A percentile compares a stretch with the other conserved stretches of the same genome.
phyloP scores from a whole-genome alignment of 2,797 vertebrate species.

The Oophaga sylvatica region DNA sequence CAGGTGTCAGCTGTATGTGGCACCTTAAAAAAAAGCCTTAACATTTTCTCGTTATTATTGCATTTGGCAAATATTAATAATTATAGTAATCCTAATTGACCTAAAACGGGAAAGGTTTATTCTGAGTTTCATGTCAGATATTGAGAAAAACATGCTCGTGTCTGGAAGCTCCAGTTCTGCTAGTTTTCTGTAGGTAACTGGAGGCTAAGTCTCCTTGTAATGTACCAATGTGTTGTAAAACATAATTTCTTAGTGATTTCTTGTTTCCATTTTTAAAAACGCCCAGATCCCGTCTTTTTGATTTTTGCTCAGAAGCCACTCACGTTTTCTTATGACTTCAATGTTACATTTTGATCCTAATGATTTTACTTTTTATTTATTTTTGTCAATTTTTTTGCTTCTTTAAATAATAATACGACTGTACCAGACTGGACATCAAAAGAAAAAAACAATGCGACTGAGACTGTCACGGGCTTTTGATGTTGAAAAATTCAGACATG shows the following conservation, averaged over 20 bases:
- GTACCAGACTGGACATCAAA: background rate
- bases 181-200: background rate
- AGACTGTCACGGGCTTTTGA: constrained; percentile 17
- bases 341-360: constrained; percentile 1
- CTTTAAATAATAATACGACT: constrained; percentile 38
- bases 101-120: too few relatives aligned
- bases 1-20: too few relatives aligned
- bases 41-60: too few relatives aligned
- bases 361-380: constrained; percentile 4
- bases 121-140: too few relatives aligned
- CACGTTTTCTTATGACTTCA: constrained; percentile 28
- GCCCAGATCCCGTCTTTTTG: background rate
- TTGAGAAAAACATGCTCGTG: background rate
- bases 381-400: background rate
- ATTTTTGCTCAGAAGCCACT: background rate
- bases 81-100: too few relatives aligned
- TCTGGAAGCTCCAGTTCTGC: background rate
- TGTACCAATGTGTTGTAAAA: background rate
- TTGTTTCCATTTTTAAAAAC: background rate
- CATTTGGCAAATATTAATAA: too few relatives aligned
- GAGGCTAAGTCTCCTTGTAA: background rate
- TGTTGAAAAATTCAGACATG: background rate
- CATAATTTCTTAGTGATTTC: background rate
- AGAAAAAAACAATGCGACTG: background rate
- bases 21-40: too few relatives aligned